Conservation (phyloP, 2,888 invertebrate genomes). For the Drosophila barbarae region DNA sequence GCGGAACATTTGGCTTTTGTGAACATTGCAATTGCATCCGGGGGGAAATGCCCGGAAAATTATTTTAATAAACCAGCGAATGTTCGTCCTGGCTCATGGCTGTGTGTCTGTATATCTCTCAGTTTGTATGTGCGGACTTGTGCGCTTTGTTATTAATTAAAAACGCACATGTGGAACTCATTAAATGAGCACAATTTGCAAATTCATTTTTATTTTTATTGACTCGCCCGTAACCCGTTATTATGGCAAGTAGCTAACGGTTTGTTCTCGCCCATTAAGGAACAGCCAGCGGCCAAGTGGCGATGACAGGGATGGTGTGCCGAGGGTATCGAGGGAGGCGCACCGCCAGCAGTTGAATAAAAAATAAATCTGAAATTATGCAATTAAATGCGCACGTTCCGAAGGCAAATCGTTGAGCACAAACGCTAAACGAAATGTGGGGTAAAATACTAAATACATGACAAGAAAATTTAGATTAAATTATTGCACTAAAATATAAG, state of each 20-base stretch:
- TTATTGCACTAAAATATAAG: background rate
- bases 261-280: slow-evolving; percentile 42
- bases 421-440: background rate
- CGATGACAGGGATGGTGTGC: slow-evolving; percentile 8
- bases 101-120: background rate
- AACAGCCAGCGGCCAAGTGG: slow-evolving; percentile 26
- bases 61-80: slow-evolving; percentile 21
- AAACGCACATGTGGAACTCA: slow-evolving; percentile 60
- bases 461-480: background rate
- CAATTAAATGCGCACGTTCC: slow-evolving; percentile 58
- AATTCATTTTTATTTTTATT: slow-evolving; percentile 70
- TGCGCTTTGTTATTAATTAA: slow-evolving; percentile 59
- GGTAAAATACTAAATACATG: background rate
- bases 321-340: background rate
- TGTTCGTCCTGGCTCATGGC: slow-evolving; percentile 1
- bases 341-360: slow-evolving; percentile 41
- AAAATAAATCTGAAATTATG: slow-evolving; percentile 66
- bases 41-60: slow-evolving; percentile 14
- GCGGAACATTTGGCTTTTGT: slow-evolving; percentile 16
- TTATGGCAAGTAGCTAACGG: slow-evolving; percentile 47
- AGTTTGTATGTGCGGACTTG: background rate
- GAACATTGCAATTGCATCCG: slow-evolving; percentile 9
- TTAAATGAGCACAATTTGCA: slow-evolving; percentile 61
- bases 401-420: slow-evolving; percentile 32
- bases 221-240: slow-evolving; percentile 50